Conservation (phyloP, 2,888 invertebrate genomes). For the Lasiommata megera region DNA sequence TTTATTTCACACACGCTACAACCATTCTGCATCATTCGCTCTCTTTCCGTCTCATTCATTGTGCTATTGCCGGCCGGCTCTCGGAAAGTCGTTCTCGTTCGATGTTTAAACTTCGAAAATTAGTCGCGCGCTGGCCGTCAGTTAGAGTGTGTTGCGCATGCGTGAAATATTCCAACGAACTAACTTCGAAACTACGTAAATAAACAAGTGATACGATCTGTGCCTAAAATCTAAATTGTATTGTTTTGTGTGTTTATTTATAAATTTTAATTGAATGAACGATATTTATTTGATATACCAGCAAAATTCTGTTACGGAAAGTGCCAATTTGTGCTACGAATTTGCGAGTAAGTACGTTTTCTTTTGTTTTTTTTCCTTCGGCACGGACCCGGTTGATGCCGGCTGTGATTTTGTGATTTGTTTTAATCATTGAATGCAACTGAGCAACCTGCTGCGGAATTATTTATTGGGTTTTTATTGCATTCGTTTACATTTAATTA, state of each 20-base stretch:
- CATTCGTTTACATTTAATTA: constrained; percentile 9
- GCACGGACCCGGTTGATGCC: constrained; percentile 40
- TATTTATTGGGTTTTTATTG: constrained; percentile 24
- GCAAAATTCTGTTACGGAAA: constrained; percentile 22
- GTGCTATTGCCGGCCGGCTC: constrained; percentile 28
- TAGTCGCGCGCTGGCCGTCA: constrained; percentile 59
- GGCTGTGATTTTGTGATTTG: constrained; percentile 49
- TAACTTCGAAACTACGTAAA: constrained; percentile 69
- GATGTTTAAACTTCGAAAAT: constrained; percentile 37
- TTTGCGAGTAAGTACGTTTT: constrained; percentile 66
- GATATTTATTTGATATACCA: neutral
- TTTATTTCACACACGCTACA: constrained; percentile 14
- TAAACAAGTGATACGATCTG: constrained; percentile 64
- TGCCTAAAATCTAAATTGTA: constrained; percentile 46
- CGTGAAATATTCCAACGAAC: constrained; percentile 47
- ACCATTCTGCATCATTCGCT: constrained; percentile 16
- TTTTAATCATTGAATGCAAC: constrained; percentile 42
- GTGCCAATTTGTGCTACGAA: constrained; percentile 60
- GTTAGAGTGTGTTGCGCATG: constrained; percentile 58
- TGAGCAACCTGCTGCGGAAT: constrained; percentile 19
- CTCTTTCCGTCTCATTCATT: constrained; percentile 34
- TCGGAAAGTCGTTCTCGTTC: constrained; percentile 36
- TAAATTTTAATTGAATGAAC: constrained; percentile 7
- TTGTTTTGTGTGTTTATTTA: constrained; percentile 35
- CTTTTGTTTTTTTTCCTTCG: constrained; percentile 51